Conservation (phyloP, 2,888 invertebrate species). For the Tetragnatha montana region DNA sequence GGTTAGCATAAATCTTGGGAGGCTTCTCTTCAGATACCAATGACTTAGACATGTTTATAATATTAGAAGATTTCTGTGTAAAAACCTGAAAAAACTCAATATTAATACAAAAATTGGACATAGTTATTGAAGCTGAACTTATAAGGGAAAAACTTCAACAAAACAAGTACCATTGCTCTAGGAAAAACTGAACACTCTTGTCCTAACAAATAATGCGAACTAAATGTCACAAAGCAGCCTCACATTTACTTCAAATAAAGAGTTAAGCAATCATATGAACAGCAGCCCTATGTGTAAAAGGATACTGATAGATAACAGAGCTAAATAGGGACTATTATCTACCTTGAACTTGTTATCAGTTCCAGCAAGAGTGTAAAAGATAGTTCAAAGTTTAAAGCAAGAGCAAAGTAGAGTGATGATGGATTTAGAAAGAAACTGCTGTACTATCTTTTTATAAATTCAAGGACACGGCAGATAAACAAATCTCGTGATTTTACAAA, state of each 20-base stretch:
- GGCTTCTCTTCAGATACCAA: constrained; percentile 15
- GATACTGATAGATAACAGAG: constrained; percentile 63
- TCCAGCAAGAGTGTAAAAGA: constrained; percentile 39
- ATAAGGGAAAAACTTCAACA: neutral
- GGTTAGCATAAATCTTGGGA: neutral
- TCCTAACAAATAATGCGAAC: neutral
- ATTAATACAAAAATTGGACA: neutral
- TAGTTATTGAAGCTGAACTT: no score
- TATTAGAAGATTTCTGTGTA: constrained; percentile 49
- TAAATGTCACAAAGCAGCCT: neutral
- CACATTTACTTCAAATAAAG: neutral
- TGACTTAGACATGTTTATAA: constrained; percentile 37
- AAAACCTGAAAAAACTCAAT: constrained; percentile 44
- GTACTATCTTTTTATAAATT: constrained; percentile 30
- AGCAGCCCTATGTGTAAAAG: constrained; percentile 49
- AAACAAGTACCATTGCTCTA: constrained; percentile 11
- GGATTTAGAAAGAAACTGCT: constrained; percentile 34
- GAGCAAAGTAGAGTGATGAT: constrained; percentile 59
- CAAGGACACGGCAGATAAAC: constrained; percentile 35
- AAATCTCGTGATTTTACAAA: neutral
- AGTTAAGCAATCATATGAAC: constrained; percentile 18
- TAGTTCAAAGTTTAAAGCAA: constrained; percentile 67
- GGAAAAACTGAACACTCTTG: neutral
- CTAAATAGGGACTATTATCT: constrained; percentile 65
- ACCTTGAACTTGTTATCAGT: constrained; percentile 64